Conservation (phyloP, 2,888 invertebrate species). For the Siphlonurus alternatus region DNA sequence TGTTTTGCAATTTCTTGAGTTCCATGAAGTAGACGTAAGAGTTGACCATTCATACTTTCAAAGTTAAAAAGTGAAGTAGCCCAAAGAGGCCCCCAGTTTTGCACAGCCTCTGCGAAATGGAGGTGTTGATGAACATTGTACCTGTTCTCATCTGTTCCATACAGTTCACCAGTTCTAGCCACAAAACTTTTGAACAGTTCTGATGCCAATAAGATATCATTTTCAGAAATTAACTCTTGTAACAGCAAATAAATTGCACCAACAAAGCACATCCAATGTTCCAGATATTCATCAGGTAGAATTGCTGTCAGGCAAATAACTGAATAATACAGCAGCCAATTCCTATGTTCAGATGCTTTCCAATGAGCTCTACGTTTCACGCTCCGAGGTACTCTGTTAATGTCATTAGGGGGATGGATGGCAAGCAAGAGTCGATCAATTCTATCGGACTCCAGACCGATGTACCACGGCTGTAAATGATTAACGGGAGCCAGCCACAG, state of each 20-base stretch:
- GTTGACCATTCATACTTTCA: not conserved
- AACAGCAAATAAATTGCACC: not conserved
- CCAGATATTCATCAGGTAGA: not conserved
- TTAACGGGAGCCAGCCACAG: too few relatives aligned
- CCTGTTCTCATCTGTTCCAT: not conserved
- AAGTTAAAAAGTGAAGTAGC: not conserved
- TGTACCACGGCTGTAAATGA: too few relatives aligned
- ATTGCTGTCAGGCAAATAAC: too few relatives aligned
- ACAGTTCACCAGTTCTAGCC: not conserved
- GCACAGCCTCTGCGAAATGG: not conserved
- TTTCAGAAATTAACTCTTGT: not conserved
- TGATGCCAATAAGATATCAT: not conserved
- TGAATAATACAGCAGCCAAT: too few relatives aligned
- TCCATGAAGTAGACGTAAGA: not conserved
- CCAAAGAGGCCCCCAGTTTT: conserved; percentile 4
- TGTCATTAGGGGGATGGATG: too few relatives aligned
- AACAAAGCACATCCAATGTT: not conserved
- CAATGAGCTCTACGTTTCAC: too few relatives aligned
- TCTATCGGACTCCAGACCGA: too few relatives aligned
- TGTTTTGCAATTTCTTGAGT: not conserved
- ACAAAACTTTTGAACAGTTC: not conserved
- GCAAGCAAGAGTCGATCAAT: too few relatives aligned
- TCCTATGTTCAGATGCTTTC: too few relatives aligned
- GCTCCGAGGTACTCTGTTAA: too few relatives aligned
- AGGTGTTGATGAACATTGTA: not conserved